Base-by-base conservation (phyloP, 2,888 invertebrate genomes). In the Stenurella melanura region DNA sequence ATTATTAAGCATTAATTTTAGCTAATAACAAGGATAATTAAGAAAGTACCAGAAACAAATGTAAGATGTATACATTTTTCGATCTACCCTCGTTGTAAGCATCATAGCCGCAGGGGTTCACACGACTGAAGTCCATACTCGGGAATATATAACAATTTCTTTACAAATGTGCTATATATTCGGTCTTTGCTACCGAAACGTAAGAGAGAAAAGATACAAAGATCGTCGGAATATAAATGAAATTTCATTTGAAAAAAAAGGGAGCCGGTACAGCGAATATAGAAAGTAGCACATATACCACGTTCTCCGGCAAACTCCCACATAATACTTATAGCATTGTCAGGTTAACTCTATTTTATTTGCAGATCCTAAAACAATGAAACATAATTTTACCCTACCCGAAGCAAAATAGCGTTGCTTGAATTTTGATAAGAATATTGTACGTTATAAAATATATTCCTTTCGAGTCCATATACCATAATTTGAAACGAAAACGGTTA, bases 281-380 rank as follows among this genome's bases (percentile, higher is more conserved):
- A 38, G 21, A 54, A 21, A 15, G 10, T 54, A 21, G 21, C 21
- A 19, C 9, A 67, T 21, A 56, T 56, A n/a, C 19, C 21, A 56
- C 50, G 30, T 19, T 30, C 15, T 21, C n/a, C 30, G 54, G 68
- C 10, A 68, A 17, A 30, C 19, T 50, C 15, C 17, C 17, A 56
- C 30, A 26, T 56, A 26, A 68, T 56, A 26, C 68, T 30, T 26
- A 34, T 26, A 12, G 17, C 9, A 34, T 9, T 54, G 68, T 54
- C 67, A 67, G 38, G 67, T 67, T 67, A 54, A 67, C 54, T 38
- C 15, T 56, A 30, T 56, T 68, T 68, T 68, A 68, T 68, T 56
- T 54, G 50, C 68, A 54, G 54, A 54, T 26, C 21, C 68, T 17
- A 56, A 68, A 68, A 68, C 68, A 56, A 56, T 68, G 68, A 54